These are phyloP conservation scores for Pantala flavescens DNA, from an alignment of 1,140 invertebrate species.

Conservation along the genomic window DNA sequence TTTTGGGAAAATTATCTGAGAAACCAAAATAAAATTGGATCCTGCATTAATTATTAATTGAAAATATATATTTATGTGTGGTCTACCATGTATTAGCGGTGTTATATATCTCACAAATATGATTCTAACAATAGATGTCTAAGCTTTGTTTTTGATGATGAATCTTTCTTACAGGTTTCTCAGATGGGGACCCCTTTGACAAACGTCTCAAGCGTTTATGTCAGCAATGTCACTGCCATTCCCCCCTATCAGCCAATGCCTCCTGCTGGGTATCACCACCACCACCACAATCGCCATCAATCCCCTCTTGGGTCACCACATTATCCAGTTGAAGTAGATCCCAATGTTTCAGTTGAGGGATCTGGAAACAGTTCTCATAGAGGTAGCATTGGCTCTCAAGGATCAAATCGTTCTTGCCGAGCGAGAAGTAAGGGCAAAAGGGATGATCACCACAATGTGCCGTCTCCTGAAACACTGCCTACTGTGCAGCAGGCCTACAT, in stretches of 20 bases:
- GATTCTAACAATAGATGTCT: too few species aligned
- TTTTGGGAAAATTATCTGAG: too few species aligned
- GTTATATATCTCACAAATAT: too few species aligned
- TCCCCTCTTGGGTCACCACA: neutral
- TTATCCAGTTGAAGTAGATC: neutral
- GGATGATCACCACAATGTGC: neutral
- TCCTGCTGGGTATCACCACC: neutral
- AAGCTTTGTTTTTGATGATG: too few species aligned
- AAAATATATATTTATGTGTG: too few species aligned
- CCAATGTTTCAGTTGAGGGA: neutral
- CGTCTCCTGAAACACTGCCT: neutral
- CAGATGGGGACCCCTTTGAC: neutral
- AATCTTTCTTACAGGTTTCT: neutral
- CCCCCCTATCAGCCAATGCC: neutral
- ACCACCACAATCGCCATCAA: neutral
- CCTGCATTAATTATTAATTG: too few species aligned
- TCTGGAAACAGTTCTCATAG: neutral
- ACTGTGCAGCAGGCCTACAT: neutral
- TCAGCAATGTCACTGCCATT: neutral
- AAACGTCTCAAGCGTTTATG: neutral
- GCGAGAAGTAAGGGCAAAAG: neutral
- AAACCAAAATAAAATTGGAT: too few species aligned
- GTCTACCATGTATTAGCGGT: too few species aligned
- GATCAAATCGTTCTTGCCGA: neutral
- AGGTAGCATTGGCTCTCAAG: neutral